Conservation (phyloP, 2,888 invertebrate genomes). For the Drosophila infuscata region DNA sequence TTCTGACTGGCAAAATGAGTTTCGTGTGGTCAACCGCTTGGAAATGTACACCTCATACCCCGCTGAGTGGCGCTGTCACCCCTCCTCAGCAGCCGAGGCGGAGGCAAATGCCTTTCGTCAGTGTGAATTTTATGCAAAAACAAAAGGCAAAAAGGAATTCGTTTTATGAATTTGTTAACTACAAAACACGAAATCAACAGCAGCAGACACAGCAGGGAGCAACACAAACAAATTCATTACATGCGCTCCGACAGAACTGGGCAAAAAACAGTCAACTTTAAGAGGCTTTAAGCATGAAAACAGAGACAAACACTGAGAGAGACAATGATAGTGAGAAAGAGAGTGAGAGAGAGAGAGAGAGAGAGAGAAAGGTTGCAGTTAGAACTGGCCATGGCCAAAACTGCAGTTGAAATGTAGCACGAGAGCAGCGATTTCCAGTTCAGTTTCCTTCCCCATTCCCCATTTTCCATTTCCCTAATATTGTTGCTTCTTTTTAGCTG, state of each 20-base stretch:
- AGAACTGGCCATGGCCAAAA: not conserved
- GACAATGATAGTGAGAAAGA: not conserved
- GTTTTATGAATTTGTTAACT: conserved; percentile 76
- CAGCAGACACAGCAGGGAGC: conserved; percentile 8
- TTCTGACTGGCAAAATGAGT: conserved; percentile 74
- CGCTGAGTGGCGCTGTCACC: not conserved
- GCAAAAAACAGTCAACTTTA: conserved; percentile 4
- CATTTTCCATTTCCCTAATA: conserved; percentile 3
- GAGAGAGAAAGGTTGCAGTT: conserved; percentile 17
- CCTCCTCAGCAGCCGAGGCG: not conserved
- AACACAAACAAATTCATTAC: conserved; percentile 45
- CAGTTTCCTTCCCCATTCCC: not conserved
- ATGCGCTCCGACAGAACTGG: conserved; percentile 13
- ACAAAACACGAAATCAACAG: conserved; percentile 64
- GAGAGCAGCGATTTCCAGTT: conserved; percentile 12
- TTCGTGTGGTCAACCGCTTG: conserved; percentile 68
- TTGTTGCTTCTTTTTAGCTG: not conserved
- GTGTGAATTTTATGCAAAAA: conserved; percentile 49
- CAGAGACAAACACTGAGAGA: not conserved
- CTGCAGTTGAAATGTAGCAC: conserved; percentile 52
- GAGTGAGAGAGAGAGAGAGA: too few species aligned
- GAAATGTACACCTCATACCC: conserved; percentile 51
- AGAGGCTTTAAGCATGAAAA: not conserved
- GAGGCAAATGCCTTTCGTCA: conserved; percentile 43
- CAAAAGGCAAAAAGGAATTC: conserved; percentile 56